These are phyloP conservation scores for Atherinosoma microstoma DNA, from an alignment of 2,797 vertebrate species.

Conservation along the genomic window DNA sequence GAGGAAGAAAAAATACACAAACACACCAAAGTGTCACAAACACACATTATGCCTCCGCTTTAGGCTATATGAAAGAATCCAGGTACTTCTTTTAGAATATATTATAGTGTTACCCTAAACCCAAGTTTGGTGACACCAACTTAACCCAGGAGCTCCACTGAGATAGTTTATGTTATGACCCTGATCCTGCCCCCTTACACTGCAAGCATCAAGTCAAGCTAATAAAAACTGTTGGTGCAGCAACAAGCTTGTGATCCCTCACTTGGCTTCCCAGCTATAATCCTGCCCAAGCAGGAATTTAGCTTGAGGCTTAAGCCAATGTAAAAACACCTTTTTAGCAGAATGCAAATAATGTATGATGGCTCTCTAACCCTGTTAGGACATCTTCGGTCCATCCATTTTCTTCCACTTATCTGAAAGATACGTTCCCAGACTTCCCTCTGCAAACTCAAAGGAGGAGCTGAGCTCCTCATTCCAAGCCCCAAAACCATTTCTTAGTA, in stretches of 20 bases:
- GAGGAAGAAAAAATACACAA: conserved; percentile 21
- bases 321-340: neutral
- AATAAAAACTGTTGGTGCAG: neutral
- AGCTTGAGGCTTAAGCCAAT: neutral
- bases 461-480: neutral
- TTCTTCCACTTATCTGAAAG: neutral
- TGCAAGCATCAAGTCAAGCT: neutral
- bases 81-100: neutral
- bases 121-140: neutral
- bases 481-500: neutral
- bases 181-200: neutral
- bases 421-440: neutral
- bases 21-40: neutral
- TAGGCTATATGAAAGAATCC: neutral
- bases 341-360: neutral
- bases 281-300: neutral
- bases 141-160: neutral
- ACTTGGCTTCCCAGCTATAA: conserved; percentile 4
- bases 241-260: conserved; percentile 7
- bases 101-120: neutral
- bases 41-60: neutral
- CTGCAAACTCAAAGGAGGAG: neutral
- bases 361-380: neutral
- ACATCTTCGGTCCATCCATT: neutral
- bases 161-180: conserved; percentile 6